Conservation (phyloP, 2,797 vertebrate species). For the Ibycter americanus region DNA sequence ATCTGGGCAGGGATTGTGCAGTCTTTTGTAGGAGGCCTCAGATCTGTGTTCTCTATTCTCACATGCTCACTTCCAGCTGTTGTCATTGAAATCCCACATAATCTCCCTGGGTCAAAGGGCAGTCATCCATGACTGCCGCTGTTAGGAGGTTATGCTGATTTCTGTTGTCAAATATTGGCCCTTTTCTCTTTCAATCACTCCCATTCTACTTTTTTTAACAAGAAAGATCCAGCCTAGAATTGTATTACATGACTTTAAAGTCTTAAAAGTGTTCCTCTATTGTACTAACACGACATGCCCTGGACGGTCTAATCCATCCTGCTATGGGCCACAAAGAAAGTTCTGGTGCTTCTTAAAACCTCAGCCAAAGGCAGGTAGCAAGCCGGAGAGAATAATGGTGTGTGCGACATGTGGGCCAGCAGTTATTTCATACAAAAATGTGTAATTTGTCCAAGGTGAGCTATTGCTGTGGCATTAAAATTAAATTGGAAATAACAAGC, state of each 20-base stretch:
- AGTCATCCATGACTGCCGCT: conserved; percentile 84
- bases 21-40: conserved; percentile 79
- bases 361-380: conserved; percentile 45
- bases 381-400: neutral
- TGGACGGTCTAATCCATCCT: conserved; percentile 72
- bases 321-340: conserved; percentile 71
- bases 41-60: conserved; percentile 81
- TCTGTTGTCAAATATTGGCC: conserved; percentile 85
- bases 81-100: conserved; percentile 86
- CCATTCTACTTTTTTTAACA: conserved; percentile 78
- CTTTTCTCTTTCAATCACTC: conserved; percentile 81
- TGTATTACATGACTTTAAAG: conserved; percentile 86
- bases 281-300: conserved; percentile 75
- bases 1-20: conserved; percentile 79
- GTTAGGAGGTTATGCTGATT: conserved; percentile 86
- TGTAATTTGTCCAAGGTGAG: conserved; percentile 9
- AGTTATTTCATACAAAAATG: neutral
- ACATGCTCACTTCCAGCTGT: conserved; percentile 83
- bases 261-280: conserved; percentile 81
- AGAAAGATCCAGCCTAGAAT: conserved; percentile 80
- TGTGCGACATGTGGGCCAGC: neutral
- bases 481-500: neutral
- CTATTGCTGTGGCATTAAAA: neutral
- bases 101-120: conserved; percentile 84
- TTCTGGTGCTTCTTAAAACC: conserved; percentile 70